phyloP scores from a whole-genome alignment of 2,113 vertebrate genomes.

The Mobula birostris region DNA sequence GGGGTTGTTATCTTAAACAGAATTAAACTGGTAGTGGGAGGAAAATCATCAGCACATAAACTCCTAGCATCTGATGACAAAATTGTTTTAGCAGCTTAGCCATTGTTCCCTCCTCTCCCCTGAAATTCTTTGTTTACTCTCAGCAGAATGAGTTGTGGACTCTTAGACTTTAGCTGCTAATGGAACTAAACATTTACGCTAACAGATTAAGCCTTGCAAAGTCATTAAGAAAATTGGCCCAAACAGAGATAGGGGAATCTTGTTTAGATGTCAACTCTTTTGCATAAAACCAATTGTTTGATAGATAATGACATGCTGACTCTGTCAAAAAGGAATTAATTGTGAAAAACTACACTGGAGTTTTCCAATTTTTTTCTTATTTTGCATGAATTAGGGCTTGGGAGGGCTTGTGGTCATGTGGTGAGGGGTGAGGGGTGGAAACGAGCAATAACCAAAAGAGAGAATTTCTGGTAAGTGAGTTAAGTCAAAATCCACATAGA shows the following conservation, averaged over 20 bases:
- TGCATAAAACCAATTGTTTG: conserved; percentile 49
- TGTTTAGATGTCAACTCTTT: conserved; percentile 55
- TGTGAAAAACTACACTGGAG: conserved; percentile 43
- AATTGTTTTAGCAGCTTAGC: conserved; percentile 56
- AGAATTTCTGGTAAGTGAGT: conserved; percentile 9
- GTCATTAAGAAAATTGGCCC: conserved; percentile 66
- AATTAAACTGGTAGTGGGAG: conserved; percentile 46
- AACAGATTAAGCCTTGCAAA: conserved; percentile 69
- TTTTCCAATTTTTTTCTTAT: conserved; percentile 44
- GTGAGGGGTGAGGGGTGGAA: not conserved
- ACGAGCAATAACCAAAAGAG: not conserved
- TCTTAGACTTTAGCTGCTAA: conserved; percentile 72
- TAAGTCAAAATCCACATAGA: conserved; percentile 8
- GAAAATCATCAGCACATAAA: conserved; percentile 47
- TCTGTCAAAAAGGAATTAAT: conserved; percentile 45
- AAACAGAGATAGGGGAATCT: conserved; percentile 57
- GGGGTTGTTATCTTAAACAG: conserved; percentile 41
- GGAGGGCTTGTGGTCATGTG: conserved; percentile 22
- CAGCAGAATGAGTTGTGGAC: conserved; percentile 61
- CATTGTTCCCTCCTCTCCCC: conserved; percentile 62
- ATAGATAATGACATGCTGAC: conserved; percentile 53
- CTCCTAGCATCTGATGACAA: conserved; percentile 54
- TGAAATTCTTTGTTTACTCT: conserved; percentile 67
- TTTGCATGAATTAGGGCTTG: conserved; percentile 36
- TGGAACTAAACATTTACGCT: conserved; percentile 69